A percentile compares a stretch with the other conserved stretches of the same genome.
Conservation (phyloP, 2,797 vertebrate species). For the Rhodeus uyekii region DNA sequence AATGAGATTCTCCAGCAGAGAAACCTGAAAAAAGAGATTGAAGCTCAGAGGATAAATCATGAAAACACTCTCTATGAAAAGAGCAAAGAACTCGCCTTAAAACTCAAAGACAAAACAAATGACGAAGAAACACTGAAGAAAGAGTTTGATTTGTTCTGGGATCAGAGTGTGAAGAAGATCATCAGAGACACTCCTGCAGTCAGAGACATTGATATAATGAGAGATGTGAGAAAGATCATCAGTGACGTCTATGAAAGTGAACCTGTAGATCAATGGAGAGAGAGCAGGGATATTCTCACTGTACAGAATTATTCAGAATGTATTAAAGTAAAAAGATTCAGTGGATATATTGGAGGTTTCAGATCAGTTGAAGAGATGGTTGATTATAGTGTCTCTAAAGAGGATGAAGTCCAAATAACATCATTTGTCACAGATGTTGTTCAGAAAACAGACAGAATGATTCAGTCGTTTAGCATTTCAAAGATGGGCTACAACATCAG, state of each 20-base stretch:
- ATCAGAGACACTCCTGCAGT: background rate
- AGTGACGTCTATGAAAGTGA: background rate
- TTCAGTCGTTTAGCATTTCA: conserved; percentile 14
- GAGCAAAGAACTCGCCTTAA: background rate
- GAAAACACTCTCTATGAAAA: background rate
- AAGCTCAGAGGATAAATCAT: background rate
- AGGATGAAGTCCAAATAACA: background rate
- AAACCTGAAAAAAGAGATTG: background rate
- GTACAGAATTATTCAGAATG: conserved; percentile 7
- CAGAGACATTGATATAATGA: background rate
- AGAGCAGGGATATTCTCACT: conserved; percentile 4
- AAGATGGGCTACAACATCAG: conserved; percentile 39
- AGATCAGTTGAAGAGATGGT: background rate
- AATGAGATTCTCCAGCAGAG: background rate
- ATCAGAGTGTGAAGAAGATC: background rate
- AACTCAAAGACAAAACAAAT: background rate
- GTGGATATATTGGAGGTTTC: background rate
- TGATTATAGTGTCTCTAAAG: background rate
- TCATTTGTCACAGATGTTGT: background rate
- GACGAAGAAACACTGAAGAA: background rate
- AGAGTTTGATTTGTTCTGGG: background rate
- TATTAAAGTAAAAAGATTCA: background rate
- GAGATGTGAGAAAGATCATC: background rate
- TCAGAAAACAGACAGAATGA: background rate
- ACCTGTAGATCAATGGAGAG: background rate